These are phyloP conservation scores for Heliconius ismenius DNA, from an alignment of 2,888 invertebrate species.

Conservation along the genomic window DNA sequence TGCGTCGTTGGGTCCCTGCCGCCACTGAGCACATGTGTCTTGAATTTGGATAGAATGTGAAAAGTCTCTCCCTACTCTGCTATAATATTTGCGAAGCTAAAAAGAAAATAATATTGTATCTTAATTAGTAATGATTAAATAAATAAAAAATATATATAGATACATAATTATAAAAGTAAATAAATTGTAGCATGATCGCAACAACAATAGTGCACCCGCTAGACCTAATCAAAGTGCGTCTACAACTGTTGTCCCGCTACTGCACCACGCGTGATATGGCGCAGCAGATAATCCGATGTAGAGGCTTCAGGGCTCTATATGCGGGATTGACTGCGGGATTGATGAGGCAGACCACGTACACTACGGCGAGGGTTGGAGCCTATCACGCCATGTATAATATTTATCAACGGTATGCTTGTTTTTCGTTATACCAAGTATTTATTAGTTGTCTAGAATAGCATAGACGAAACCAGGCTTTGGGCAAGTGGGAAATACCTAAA, in stretches of 20 bases:
- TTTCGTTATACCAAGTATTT: no score
- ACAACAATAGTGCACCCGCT: constrained; percentile 96
- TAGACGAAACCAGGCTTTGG: no score
- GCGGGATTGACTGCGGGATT: constrained; percentile 94
- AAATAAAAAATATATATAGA: no score
- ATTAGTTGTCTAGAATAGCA: no score
- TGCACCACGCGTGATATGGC: constrained; percentile 87
- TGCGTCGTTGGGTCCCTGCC: no score
- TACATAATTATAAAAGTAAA: not conserved
- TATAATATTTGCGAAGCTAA: no score
- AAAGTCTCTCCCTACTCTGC: no score
- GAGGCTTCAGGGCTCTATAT: constrained; percentile 92
- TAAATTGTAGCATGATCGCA: constrained; percentile 89
- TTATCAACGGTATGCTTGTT: constrained; percentile 2
- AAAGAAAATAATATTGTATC: no score
- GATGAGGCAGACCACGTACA: constrained; percentile 96
- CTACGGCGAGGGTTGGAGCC: constrained; percentile 94
- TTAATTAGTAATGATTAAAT: no score
- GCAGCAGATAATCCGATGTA: constrained; percentile 86
- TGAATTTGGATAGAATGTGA: no score
- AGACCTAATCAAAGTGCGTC: constrained; percentile 96
- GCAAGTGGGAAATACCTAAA: no score
- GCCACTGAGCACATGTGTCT: no score
- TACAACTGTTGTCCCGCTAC: constrained; percentile 92
- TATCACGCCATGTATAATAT: constrained; percentile 92